phyloP scores from a whole-genome alignment of 2,888 invertebrate species.

The Lithosia quadra region DNA sequence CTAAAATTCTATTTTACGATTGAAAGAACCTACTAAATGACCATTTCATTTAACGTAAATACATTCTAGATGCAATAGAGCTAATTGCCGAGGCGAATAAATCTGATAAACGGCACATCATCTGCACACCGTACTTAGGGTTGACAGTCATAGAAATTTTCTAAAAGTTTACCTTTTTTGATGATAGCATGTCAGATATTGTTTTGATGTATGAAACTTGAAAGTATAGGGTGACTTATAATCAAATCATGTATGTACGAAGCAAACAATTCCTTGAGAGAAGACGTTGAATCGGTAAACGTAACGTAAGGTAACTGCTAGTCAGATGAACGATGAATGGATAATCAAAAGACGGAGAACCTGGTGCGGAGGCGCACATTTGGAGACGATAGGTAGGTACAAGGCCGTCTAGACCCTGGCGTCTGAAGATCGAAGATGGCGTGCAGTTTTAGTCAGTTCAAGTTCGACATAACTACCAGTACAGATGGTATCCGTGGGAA shows the following conservation, averaged over 20 bases:
- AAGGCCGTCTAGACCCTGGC: no score
- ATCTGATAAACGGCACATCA: constrained; percentile 41
- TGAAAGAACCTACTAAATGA: not conserved
- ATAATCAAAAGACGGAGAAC: not conserved
- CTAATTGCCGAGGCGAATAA: constrained; percentile 32
- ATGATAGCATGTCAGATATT: no score
- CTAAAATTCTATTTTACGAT: not conserved
- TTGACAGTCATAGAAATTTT: not conserved
- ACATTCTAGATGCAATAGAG: constrained; percentile 21
- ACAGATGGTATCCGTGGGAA: no score
- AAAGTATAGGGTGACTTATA: not conserved
- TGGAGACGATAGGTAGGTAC: no score
- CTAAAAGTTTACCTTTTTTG: not conserved
- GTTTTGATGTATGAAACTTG: not conserved
- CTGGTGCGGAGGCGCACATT: no score
- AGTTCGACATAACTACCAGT: no score
- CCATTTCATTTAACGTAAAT: constrained; percentile 16
- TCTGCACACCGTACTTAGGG: constrained; percentile 23
- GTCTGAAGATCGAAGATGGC: no score
- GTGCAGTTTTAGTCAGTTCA: no score
- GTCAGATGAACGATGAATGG: no score
- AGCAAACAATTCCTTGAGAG: not conserved
- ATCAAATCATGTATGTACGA: no score
- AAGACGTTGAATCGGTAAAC: not conserved
- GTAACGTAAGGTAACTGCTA: no score